Base-by-base conservation (phyloP, 2,113 vertebrate species). In the Clupea harengus region DNA sequence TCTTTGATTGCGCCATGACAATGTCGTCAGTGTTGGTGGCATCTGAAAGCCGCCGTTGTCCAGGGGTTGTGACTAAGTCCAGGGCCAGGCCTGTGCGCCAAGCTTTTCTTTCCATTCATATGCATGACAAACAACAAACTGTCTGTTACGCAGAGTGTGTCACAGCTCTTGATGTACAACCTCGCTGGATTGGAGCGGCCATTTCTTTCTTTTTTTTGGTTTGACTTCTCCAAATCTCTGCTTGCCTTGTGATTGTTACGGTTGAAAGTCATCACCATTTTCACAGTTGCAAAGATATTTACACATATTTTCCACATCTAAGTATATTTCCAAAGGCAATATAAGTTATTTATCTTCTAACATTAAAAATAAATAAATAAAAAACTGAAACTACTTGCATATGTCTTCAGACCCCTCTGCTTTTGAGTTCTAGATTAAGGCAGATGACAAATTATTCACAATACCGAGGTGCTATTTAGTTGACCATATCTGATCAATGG, bases 41-140 rank as follows among this genome's bases (percentile, higher is more conserved):
- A 91, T 90, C 91, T 95, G 90, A 95, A 96, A 95, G 94, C 93
- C 91, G 90, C 91, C 92, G 91, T 95, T 95, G 94, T 96, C 90
- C 87, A 86, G 89, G 46, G 88, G 92, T 90, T 90, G 91, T 90
- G 91, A 92, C 93, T 92, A 91, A 93, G 94, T 94, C 91, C 86
- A 90, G 91, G 93, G 90, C 86, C 89, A 90, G 91, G 88, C 85
- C 93, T 90, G 92, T 86, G 87, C 92, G 91, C 93, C 93, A 91
- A 92, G 91, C 92, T 91, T 94, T 93, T 92, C 92, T 90, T 91
- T 93, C 93, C 94, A 93, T 94, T 95, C 93, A 94, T 90, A 87
- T 92, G 7, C 92, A 91, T 91, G 91, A 95, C 95, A 94, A 94
- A 93, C 92, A 94, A 91, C 92, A 92, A 93, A 91, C 92, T 94